Conservation (phyloP, 2,113 vertebrate genomes). For the Alligator sinensis region DNA sequence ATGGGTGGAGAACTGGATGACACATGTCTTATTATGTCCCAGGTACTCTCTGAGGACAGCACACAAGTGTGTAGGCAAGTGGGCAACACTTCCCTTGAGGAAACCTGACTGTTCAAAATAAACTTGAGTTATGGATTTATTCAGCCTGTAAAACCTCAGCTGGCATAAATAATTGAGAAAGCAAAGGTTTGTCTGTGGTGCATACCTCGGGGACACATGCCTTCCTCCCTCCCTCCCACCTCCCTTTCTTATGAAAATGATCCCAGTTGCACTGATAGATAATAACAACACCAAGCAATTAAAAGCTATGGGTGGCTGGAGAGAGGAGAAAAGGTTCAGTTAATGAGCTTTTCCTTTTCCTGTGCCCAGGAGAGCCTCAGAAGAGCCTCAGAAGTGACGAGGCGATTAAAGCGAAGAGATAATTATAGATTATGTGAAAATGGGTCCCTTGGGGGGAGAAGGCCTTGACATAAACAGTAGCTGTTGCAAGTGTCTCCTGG, state of each 20-base stretch:
- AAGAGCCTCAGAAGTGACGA: constrained; percentile 84
- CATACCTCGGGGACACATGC: constrained; percentile 81
- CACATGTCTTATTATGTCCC: constrained; percentile 78
- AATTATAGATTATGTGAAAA: constrained; percentile 91
- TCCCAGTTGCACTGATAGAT: constrained; percentile 88
- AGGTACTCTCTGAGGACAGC: constrained; percentile 60
- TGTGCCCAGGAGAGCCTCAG: constrained; percentile 82
- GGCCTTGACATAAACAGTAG: constrained; percentile 80
- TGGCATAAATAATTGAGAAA: constrained; percentile 90
- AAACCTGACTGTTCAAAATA: constrained; percentile 77
- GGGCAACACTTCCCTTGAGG: constrained; percentile 75
- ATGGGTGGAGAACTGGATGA: constrained; percentile 71
- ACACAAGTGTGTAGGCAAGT: constrained; percentile 73
- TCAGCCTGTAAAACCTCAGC: constrained; percentile 88
- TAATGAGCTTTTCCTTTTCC: constrained; percentile 95
- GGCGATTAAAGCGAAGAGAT: constrained; percentile 88
- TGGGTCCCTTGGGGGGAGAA: constrained; percentile 77
- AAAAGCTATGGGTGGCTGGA: constrained; percentile 90
- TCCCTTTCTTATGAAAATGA: constrained; percentile 89
- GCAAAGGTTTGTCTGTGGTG: constrained; percentile 84
- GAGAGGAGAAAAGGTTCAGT: constrained; percentile 92
- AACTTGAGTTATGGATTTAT: constrained; percentile 89
- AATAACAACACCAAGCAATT: constrained; percentile 95
- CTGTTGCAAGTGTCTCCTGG: constrained; percentile 67
- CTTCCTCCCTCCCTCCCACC: constrained; percentile 74